Percentiles rank a stretch among this genome's conserved stretches.
Conservation (phyloP, 2,113 vertebrate species). For the Trematocara nigrifrons region DNA sequence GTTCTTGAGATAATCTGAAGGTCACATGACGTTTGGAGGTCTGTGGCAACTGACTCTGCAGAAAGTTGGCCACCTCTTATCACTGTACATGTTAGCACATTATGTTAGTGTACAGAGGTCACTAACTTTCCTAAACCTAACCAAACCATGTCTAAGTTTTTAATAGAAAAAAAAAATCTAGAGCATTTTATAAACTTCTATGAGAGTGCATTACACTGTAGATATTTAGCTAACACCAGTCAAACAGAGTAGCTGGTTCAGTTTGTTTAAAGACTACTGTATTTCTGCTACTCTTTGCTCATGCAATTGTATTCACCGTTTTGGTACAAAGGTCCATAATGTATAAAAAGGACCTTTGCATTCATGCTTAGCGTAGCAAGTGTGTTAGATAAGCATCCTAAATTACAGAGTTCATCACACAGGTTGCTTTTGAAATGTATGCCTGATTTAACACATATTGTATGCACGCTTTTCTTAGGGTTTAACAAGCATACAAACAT, state of each 20-base stretch:
- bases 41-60: neutral
- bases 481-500: neutral
- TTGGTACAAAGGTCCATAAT: neutral
- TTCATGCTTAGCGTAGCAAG: neutral
- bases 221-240: neutral
- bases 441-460: neutral
- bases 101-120: neutral
- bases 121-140: neutral
- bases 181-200: neutral
- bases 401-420: neutral
- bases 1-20: neutral
- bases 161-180: neutral
- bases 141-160: neutral
- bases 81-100: neutral
- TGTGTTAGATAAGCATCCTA: neutral
- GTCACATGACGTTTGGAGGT: neutral
- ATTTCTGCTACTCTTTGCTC: neutral
- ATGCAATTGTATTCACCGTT: neutral
- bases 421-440: neutral
- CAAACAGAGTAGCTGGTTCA: accelerated
- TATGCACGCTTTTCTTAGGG: neutral
- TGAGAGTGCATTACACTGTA: neutral
- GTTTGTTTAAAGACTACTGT: neutral
- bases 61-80: neutral
- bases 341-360: neutral